These are phyloP conservation scores for Brenthis hecate DNA, from an alignment of 2,888 invertebrate species.

Conservation along the genomic window DNA sequence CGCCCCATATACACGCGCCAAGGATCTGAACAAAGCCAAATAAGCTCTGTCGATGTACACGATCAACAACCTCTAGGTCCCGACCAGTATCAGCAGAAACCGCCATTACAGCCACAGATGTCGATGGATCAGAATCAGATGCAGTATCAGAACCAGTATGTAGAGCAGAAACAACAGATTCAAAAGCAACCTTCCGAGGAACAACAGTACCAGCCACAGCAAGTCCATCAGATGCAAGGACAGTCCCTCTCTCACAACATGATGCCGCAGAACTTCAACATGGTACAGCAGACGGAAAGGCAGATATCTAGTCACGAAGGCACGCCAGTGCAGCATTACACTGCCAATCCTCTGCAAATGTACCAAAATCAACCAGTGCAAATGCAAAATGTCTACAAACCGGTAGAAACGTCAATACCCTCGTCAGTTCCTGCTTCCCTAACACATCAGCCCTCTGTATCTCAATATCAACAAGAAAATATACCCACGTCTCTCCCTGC, in stretches of 20 bases:
- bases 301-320: constrained; percentile 80
- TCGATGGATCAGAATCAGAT: constrained; percentile 63
- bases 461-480: constrained; percentile 39
- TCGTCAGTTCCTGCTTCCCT: constrained; percentile 45
- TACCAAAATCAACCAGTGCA: constrained; percentile 61
- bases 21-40: constrained; percentile 74
- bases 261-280: constrained; percentile 65
- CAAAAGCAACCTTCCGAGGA: constrained; percentile 68
- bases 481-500: constrained; percentile 46
- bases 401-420: constrained; percentile 49
- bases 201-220: constrained; percentile 56
- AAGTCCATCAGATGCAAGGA: constrained; percentile 67
- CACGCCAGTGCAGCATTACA: constrained; percentile 76
- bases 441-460: constrained; percentile 47
- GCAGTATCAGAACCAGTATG: constrained; percentile 61
- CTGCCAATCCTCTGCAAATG: constrained; percentile 74
- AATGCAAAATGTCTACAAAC: constrained; percentile 49
- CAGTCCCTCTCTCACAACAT: constrained; percentile 73
- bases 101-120: constrained; percentile 65
- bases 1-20: constrained; percentile 72
- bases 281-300: constrained; percentile 72
- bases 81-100: constrained; percentile 62
- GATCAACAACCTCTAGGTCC: constrained; percentile 56
- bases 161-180: constrained; percentile 55
- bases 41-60: constrained; percentile 64